Evolutionary conservation across 30 jellyfish, hydroid and myxozoan genomes (phyloP).

Genomic region (Aurelia coerulea): DNA sequence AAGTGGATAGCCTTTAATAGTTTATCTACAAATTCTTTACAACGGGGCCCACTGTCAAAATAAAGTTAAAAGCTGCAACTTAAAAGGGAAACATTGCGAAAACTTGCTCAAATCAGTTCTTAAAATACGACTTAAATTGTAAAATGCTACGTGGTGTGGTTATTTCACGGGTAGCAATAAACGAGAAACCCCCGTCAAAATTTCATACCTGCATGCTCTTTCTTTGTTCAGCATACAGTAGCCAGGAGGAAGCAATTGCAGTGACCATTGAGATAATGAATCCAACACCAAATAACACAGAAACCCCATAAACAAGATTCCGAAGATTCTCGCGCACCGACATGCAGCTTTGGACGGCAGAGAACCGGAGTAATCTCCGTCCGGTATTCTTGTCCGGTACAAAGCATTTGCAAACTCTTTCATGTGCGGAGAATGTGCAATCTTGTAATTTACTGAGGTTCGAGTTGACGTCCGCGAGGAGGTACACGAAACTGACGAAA

Average conservation of each 20-base stretch:
- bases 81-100: too few relatives aligned
- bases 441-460: constrained; percentile 73
- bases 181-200: not conserved
- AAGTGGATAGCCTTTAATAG: too few relatives aligned
- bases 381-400: constrained; percentile 55
- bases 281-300: constrained; percentile 90
- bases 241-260: constrained; percentile 75
- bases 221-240: constrained; percentile 66
- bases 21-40: too few relatives aligned
- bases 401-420: constrained; percentile 79
- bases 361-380: constrained; percentile 70
- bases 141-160: too few relatives aligned
- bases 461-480: constrained; percentile 80
- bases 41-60: too few relatives aligned
- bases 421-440: constrained; percentile 81
- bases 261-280: constrained; percentile 82
- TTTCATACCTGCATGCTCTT: constrained; percentile 45
- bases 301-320: constrained; percentile 83
- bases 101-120: too few relatives aligned
- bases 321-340: constrained; percentile 81
- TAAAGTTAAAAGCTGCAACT: too few relatives aligned
- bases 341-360: constrained; percentile 82
- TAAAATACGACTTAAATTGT: too few relatives aligned
- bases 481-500: constrained; percentile 85
- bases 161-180: not conserved